Conservation (phyloP, 2,113 vertebrate genomes). For the Chaenocephalus aceratus region DNA sequence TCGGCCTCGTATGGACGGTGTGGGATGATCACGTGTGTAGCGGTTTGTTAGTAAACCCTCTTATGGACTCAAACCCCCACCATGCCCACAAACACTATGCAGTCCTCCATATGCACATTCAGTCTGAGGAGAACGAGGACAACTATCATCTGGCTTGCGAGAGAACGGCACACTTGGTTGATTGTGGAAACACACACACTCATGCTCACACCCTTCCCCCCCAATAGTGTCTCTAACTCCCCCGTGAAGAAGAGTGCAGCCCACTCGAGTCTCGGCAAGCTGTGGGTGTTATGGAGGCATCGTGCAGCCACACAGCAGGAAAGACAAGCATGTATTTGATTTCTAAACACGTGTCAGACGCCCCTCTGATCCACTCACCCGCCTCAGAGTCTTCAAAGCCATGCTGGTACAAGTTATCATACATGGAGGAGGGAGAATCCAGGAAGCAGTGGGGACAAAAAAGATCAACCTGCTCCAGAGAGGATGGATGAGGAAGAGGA, state of each 20-base stretch:
- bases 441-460: conserved; percentile 69
- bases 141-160: conserved; percentile 24
- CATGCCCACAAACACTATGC: too few relatives aligned
- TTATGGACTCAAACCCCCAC: neutral
- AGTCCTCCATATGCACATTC: too few relatives aligned
- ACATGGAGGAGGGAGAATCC: conserved; percentile 94
- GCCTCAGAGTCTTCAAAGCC: conserved; percentile 99
- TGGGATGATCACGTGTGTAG: too few relatives aligned
- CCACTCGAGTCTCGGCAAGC: conserved; percentile 44
- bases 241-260: conserved; percentile 46
- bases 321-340: conserved; percentile 11
- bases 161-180: conserved; percentile 41
- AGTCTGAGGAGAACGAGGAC: conserved; percentile 20
- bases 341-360: conserved; percentile 7
- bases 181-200: conserved; percentile 40
- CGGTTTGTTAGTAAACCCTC: too few relatives aligned
- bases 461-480: conserved; percentile 59
- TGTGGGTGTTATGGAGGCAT: conserved; percentile 21
- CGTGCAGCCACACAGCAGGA: conserved; percentile 1
- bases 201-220: conserved; percentile 32
- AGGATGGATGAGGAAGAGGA: conserved; percentile 50
- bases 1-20: neutral
- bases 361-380: conserved; percentile 88
- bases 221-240: conserved; percentile 26
- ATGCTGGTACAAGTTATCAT: conserved; percentile 99